Evolutionary conservation across 2,113 vertebrate genomes (phyloP).

Genomic region (Apus apus): DNA sequence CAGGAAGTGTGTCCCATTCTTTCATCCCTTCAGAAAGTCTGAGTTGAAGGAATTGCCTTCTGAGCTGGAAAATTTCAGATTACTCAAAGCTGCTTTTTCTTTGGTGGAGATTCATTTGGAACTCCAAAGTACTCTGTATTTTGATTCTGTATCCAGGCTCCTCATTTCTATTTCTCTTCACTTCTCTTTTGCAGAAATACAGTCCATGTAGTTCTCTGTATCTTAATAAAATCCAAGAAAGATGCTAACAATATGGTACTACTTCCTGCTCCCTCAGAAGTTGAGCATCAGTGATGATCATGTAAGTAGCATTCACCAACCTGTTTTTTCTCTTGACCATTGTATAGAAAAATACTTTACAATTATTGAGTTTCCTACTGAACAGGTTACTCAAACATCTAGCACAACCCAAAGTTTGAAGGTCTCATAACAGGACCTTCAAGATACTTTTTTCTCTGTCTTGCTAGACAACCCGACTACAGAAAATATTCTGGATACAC

Average conservation of each 20-base stretch:
- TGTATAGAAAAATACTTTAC: background rate
- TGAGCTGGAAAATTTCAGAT: background rate
- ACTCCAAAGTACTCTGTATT: background rate
- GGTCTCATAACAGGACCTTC: background rate
- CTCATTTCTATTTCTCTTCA: background rate
- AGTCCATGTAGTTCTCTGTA: background rate
- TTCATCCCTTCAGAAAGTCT: background rate
- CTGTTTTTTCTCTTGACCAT: background rate
- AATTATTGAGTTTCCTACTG: background rate
- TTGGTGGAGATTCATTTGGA: background rate
- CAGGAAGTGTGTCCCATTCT: background rate
- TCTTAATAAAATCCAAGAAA: background rate
- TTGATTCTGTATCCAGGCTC: background rate
- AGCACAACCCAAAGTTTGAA: background rate
- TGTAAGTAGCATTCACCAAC: background rate
- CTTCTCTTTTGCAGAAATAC: background rate
- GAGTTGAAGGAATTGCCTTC: background rate
- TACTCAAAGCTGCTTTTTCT: background rate
- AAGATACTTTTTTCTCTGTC: background rate
- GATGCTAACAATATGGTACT: background rate
- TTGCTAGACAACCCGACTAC: background rate
- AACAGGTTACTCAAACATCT: background rate
- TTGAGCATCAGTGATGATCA: background rate
- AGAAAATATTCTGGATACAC: background rate
- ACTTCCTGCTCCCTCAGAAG: background rate